phyloP scores from a whole-genome alignment of 1,140 invertebrate species.

The Aphidius ervi region DNA sequence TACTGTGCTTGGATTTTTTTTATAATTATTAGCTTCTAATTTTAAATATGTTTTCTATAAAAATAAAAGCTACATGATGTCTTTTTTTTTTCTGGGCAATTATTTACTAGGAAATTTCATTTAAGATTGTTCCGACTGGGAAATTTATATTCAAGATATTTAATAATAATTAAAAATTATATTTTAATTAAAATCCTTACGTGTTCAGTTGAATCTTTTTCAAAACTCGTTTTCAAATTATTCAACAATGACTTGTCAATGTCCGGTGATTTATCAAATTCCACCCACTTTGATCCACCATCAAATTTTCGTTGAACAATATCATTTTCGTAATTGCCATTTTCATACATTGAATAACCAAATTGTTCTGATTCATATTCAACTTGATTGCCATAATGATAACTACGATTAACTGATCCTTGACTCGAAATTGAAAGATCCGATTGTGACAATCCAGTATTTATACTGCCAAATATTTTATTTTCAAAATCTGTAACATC shows the following conservation, averaged over 20 bases:
- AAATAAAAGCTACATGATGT: too few species aligned
- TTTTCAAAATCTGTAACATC: conserved; percentile 40
- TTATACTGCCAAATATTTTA: conserved; percentile 53
- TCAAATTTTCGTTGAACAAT: conserved; percentile 49
- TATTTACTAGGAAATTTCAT: too few species aligned
- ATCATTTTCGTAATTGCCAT: conserved; percentile 49
- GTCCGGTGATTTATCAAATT: conserved; percentile 50
- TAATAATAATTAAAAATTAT: not conserved
- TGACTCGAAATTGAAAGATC: conserved; percentile 69
- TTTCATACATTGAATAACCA: conserved; percentile 61
- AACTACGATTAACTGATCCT: conserved; percentile 65
- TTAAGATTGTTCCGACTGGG: too few species aligned
- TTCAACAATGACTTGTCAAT: conserved; percentile 44
- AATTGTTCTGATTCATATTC: conserved; percentile 70
- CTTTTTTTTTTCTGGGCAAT: too few species aligned
- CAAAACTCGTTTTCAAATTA: conserved; percentile 38
- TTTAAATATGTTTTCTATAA: too few species aligned
- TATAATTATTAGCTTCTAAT: too few species aligned
- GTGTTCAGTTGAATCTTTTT: conserved; percentile 45
- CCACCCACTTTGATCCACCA: conserved; percentile 52
- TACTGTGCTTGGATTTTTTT: too few species aligned
- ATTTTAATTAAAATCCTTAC: conserved; percentile 27
- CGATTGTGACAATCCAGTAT: conserved; percentile 71
- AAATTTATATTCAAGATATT: too few species aligned
- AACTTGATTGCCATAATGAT: conserved; percentile 71